These are phyloP conservation scores for Reticulitermes speratus DNA, from an alignment of 1,140 invertebrate genomes.

Conservation along the genomic window DNA sequence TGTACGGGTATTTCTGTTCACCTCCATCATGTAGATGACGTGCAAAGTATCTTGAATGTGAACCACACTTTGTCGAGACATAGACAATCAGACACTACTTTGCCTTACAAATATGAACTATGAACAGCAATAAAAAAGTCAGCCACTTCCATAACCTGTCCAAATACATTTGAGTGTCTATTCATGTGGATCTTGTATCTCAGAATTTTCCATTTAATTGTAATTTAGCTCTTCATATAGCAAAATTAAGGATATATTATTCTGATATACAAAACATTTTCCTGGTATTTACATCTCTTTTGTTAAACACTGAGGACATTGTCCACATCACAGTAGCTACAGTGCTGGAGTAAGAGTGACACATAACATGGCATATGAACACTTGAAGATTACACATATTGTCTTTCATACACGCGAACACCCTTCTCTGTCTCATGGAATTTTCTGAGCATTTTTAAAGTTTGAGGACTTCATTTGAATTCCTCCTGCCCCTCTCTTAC, in stretches of 20 bases:
- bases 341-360: constrained; percentile 2
- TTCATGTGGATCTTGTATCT: not conserved
- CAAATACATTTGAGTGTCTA: not conserved
- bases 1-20: not conserved
- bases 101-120: not conserved
- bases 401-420: too few relatives aligned
- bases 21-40: not conserved
- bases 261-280: not conserved
- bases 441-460: too few relatives aligned
- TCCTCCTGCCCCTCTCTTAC: too few relatives aligned
- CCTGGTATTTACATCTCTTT: not conserved
- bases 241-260: too few relatives aligned
- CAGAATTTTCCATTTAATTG: not conserved
- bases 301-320: not conserved
- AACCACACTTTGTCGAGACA: not conserved
- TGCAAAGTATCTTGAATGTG: not conserved
- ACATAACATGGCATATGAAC: too few relatives aligned
- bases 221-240: too few relatives aligned
- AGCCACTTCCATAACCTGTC: not conserved
- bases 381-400: too few relatives aligned
- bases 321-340: constrained; percentile 4
- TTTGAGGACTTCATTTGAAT: too few relatives aligned
- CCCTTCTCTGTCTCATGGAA: too few relatives aligned
- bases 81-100: not conserved
- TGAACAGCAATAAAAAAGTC: not conserved